Evolutionary conservation across 2,113 vertebrate genomes (phyloP).

Genomic region (Melanostigma gelatinosum): DNA sequence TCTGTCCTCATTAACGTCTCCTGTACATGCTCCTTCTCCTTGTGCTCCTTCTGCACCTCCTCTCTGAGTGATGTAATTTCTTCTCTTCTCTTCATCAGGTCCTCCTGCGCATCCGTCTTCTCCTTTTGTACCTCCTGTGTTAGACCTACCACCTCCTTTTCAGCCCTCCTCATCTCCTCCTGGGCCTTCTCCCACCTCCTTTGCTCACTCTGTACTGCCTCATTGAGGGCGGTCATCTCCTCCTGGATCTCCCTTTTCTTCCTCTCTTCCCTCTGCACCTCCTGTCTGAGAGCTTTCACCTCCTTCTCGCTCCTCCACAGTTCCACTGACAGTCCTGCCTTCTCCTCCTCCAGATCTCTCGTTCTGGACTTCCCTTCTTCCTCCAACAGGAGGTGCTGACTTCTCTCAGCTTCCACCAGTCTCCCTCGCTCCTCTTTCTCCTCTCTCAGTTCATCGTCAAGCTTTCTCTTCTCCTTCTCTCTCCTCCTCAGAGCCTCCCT

Average conservation of each 20-base stretch:
- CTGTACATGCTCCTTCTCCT: background rate
- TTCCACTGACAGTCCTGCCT: slow-evolving; percentile 8
- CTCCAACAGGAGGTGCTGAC: slow-evolving; percentile 46
- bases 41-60: slow-evolving; percentile 1
- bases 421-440: slow-evolving; percentile 38
- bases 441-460: slow-evolving; percentile 23
- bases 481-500: slow-evolving; percentile 28
- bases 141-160: background rate
- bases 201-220: slow-evolving; percentile 25
- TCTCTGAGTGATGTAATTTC: background rate
- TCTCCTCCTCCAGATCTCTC: slow-evolving; percentile 49
- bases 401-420: slow-evolving; percentile 6
- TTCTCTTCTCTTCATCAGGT: slow-evolving; percentile 14
- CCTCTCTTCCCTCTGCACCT: slow-evolving; percentile 54
- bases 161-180: slow-evolving; percentile 5
- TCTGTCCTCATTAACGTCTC: background rate
- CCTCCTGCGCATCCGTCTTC: slow-evolving; percentile 1
- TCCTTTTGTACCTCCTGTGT: background rate
- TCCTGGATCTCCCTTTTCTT: slow-evolving; percentile 1
- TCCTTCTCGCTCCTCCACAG: slow-evolving; percentile 46
- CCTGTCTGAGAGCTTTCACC: slow-evolving; percentile 45
- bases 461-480: slow-evolving; percentile 27
- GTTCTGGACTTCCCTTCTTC: slow-evolving; percentile 27
- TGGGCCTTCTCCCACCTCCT: slow-evolving; percentile 23
- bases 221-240: slow-evolving; percentile 6